Base-by-base conservation (phyloP, 2,888 invertebrate species). In the Gymnocheta viridis region DNA sequence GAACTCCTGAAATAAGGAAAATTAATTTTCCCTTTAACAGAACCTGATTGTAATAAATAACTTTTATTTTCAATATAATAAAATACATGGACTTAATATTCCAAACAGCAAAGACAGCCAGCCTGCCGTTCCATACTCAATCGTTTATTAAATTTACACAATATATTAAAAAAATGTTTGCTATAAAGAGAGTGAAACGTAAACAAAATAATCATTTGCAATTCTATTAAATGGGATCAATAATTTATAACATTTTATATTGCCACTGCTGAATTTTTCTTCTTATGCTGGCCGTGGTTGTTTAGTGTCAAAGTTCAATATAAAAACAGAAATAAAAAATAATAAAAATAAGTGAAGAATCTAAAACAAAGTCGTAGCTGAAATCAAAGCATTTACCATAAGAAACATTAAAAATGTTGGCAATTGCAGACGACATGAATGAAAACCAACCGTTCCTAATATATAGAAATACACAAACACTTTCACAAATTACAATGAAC, bases 351-450 rank as follows among this genome's bases (percentile, higher is more conserved):
- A 19, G 17, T 60, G 38, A 22, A 17, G 12, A 41, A 49, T 54
- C 51, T 49, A 60, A 32, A 62, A 66, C 44, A 58, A 56, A 64
- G n/a, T 44, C 19, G 14, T 32, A 56, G 64, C 22, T 54, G 38
- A 60, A 76, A 76, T 74, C 67, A 76, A 51, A 81, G 67, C 29
- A 51, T 66, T 72, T 72, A n/a, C 62, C 49, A 32, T 80, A 76
- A 41, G 41, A 58, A 79, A 70, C 64, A 80, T 81, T 77, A 77
- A 81, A 60, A 58, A 64, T 66, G 80, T 76, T 67, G 66, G 38
- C 83, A 84, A 84, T 84, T 84, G 76, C 77, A 81, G 81, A 77
- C 51, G 76, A 80, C 81, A 84, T 72, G 81, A 84, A 72, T 70
- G 73, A 81, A 64, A 81, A 56, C 60, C 67, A 77, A 51, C 51